These are phyloP conservation scores for Porites divaricata DNA, from an alignment of 92 coral and sea anemone species.

Conservation along the genomic window DNA sequence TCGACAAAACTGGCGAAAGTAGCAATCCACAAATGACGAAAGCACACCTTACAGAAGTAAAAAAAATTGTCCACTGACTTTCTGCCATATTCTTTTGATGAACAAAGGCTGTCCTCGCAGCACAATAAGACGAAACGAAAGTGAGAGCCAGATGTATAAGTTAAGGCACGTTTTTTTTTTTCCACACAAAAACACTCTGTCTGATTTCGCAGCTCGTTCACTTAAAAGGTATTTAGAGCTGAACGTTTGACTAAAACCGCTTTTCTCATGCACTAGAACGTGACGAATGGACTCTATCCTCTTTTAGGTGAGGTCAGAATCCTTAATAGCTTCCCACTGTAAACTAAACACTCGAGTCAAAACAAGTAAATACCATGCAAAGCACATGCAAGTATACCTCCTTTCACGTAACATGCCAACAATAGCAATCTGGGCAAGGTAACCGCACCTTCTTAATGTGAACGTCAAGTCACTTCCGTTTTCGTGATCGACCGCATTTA, in stretches of 20 bases:
- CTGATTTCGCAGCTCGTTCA: too few relatives aligned
- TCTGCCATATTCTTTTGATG: slow-evolving; percentile 11
- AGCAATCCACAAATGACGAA: not conserved
- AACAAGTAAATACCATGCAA: slow-evolving; percentile 4
- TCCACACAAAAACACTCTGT: not conserved
- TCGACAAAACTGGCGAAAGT: slow-evolving; percentile 18
- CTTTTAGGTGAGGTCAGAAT: slow-evolving; percentile 47
- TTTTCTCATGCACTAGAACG: not conserved
- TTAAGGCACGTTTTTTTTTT: not conserved
- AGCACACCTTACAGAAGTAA: slow-evolving; percentile 19
- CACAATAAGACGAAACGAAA: not conserved
- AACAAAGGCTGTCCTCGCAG: not conserved
- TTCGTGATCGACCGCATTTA: slow-evolving; percentile 7
- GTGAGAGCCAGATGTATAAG: too few relatives aligned
- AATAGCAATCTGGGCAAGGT: not conserved
- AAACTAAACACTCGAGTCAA: not conserved
- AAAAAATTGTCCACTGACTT: not conserved
- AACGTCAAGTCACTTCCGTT: slow-evolving; percentile 35
- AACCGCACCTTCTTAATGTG: not conserved
- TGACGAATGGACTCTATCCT: slow-evolving; percentile 23
- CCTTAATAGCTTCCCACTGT: slow-evolving; percentile 20
- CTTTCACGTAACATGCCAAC: slow-evolving; percentile 14
- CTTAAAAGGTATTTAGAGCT: not conserved
- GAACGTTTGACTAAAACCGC: not conserved
- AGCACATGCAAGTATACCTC: not conserved